These are phyloP conservation scores for Eristalis arbustorum DNA, from an alignment of 2,888 invertebrate genomes.

Conservation along the genomic window DNA sequence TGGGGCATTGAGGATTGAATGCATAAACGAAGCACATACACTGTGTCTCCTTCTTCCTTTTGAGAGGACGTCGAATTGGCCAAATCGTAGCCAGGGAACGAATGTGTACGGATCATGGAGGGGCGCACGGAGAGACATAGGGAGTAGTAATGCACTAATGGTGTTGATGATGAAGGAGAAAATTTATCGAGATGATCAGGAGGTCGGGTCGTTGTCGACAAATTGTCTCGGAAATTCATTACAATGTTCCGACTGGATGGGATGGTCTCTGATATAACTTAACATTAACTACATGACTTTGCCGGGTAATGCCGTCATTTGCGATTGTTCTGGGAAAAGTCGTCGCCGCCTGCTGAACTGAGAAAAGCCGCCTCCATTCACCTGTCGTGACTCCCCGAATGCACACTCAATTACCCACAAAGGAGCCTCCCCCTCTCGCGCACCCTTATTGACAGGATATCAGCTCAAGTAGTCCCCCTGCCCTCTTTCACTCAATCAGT, in stretches of 20 bases:
- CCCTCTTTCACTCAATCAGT: not conserved
- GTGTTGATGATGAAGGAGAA: constrained; percentile 41
- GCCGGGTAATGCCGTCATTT: not conserved
- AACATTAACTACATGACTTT: not conserved
- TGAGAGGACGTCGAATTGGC: constrained; percentile 25
- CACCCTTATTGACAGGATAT: not conserved
- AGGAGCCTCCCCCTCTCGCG: not conserved
- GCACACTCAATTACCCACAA: too few species aligned
- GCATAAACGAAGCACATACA: constrained; percentile 6
- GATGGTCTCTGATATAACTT: not conserved
- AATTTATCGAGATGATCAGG: constrained; percentile 28
- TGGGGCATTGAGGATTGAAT: not conserved
- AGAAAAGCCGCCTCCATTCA: too few species aligned
- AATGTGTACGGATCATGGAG: not conserved
- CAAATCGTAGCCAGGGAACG: constrained; percentile 15
- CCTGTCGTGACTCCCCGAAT: too few species aligned
- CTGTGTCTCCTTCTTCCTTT: not conserved
- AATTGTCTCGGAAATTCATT: constrained; percentile 36
- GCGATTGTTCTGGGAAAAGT: too few species aligned
- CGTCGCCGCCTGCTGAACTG: too few species aligned
- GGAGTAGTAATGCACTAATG: constrained; percentile 26
- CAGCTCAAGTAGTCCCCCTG: not conserved
- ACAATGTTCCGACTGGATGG: not conserved
- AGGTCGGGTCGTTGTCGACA: not conserved
- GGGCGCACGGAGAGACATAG: not conserved